Base-by-base conservation (phyloP, 1,140 invertebrate species). In the Mylabris phalerata region DNA sequence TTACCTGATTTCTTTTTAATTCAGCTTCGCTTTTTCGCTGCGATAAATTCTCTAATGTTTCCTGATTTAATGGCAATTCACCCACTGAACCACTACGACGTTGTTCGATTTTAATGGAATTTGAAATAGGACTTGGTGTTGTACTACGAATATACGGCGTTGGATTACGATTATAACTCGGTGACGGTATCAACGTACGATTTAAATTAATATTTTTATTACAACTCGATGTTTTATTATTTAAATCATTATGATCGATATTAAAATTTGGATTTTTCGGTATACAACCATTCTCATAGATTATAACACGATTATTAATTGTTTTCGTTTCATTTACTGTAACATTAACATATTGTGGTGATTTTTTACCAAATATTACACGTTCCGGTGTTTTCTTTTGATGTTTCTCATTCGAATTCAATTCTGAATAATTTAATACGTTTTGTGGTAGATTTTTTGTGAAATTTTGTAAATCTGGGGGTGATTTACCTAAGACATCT, bases 401-500 rank as follows among this genome's bases (percentile, higher is more conserved):
- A 10, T 69, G 60, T 48, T 73, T 74, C 9, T 72, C 67, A 55
- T 64, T 69, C 25, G 55, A 60, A 47, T 69, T 69, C 44, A 70
- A 52, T 47, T 73, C 71, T 2, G 71, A 68, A 56, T 74, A 74
- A 58, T 74, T 74, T n/a, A 73, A 57, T 9, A 68, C 70, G 24
- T 68, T 69, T 49, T 74, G 71, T 11, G 69, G 72, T 57, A 73
- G 60, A 57, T 73, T 72, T 61, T 75, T 73, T 32, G 67, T 62
- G 42, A 72, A 67, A 55, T 63, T 70, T 26, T 73, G 66, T 40
- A 74, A 80, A 57, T 81, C 83, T 9, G 78, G 69, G 1, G 80
- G 79, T 3, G 78, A 69, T 42, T 78, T 79, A 61, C 82, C 87
- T 5, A 90, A 72, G 0, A 90, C 88, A 61, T 88, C 87, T 74